Base-by-base conservation (phyloP, 2,888 invertebrate species). In the Habrosyne pyritoides region DNA sequence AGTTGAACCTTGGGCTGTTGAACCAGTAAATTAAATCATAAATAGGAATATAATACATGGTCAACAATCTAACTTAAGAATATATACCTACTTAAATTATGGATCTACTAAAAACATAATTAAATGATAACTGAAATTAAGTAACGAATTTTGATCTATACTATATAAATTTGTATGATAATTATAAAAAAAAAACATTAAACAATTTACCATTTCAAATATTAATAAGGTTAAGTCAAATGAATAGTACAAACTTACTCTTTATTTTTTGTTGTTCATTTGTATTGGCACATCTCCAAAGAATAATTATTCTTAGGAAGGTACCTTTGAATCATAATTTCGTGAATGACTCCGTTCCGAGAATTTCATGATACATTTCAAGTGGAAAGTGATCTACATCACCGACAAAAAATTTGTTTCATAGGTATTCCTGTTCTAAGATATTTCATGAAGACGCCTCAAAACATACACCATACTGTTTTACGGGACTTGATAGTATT, bases 271-370 rank as follows among this genome's bases (percentile, higher is more conserved):
- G 53, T 36, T 46, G 54, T 55, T 54, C 63, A 62, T 57, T 57
- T 55, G 61, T 68, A 60, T 73, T 83, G 83, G 82, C 79, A 68
- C 42, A 54, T 61, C 58, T 75, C 79, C 82, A 82, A 74, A 64
- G 60, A 59, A 52, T 42, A 2, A 42, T 5, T 42, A 42, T 18
- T 42, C n/a, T n/a, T n/a, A n/a, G n/a, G n/a, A n/a, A n/a, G n/a
- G n/a, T 33, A 33, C 33, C 57, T 71, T 77, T 78, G 77, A 76
- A 74, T 75, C 76, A 75, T 68, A 60, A 65, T 55, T n/a, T 66
- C 60, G 53, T 60, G 67, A 57, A 66, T 60, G 64, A 63, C 59
- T 14, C n/a, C 7, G 21, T 60, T 62, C 60, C 51, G 21, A 58
- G 65, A 54, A 60, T 56, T 56, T 42, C 33, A 56, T 56, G 55